Conservation (phyloP, 2,113 vertebrate genomes). For the Catharus fuscescens region DNA sequence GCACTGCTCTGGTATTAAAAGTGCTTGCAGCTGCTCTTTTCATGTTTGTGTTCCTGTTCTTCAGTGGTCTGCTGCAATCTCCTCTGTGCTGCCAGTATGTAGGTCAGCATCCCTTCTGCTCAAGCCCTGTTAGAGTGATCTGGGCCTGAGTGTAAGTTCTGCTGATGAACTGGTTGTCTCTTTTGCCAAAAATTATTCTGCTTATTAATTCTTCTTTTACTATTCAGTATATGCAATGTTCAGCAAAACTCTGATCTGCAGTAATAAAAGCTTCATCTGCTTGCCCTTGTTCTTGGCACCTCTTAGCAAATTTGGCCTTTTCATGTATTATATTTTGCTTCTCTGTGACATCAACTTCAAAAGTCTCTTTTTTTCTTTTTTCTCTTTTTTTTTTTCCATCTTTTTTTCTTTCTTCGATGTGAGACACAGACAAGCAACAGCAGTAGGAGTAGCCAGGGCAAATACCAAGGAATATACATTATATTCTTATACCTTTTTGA, state of each 20-base stretch:
- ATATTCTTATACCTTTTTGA: background rate
- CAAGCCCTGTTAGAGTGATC: background rate
- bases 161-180: conserved; percentile 12
- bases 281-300: conserved; percentile 51
- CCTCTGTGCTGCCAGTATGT: conserved; percentile 30
- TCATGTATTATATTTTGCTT: conserved; percentile 35
- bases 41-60: background rate
- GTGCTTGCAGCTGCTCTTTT: conserved; percentile 39
- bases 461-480: background rate
- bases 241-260: conserved; percentile 62
- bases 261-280: conserved; percentile 52
- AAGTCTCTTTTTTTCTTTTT: background rate
- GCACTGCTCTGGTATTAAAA: background rate
- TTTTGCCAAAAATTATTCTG: conserved; percentile 41
- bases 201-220: conserved; percentile 55
- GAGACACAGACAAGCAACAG: background rate
- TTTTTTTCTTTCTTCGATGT: background rate
- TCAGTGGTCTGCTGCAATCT: conserved; percentile 2
- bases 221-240: conserved; percentile 41
- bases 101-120: conserved; percentile 45
- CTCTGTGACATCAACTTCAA: background rate
- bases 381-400: background rate
- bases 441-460: background rate
- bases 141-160: background rate
- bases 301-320: conserved; percentile 47